Evolutionary conservation across 2,888 invertebrate species (phyloP).

Genomic region (Holacanthella duospinosa): DNA sequence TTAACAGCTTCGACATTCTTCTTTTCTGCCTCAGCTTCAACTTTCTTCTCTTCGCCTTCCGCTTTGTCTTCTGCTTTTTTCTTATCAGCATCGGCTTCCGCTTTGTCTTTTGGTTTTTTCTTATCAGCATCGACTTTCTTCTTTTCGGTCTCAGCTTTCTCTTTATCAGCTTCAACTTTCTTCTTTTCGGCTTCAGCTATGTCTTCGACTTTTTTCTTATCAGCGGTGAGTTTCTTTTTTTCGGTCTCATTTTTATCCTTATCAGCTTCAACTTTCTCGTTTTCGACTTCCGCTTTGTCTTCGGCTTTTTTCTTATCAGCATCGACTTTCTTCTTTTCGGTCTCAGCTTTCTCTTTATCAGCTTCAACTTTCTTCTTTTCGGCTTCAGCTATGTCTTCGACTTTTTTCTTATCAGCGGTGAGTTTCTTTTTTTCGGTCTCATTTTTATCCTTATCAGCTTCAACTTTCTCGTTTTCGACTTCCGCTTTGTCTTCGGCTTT

Average conservation of each 20-base stretch:
- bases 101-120: not conserved
- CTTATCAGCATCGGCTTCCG: not conserved
- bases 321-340: not conserved
- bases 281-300: not conserved
- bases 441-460: too few relatives aligned
- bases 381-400: too few relatives aligned
- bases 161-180: constrained; percentile 4
- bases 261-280: constrained; percentile 3
- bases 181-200: not conserved
- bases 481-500: too few relatives aligned
- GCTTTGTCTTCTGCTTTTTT: not conserved
- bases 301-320: constrained; percentile 2
- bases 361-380: too few relatives aligned
- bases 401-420: too few relatives aligned
- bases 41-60: not conserved
- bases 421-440: too few relatives aligned
- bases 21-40: not conserved
- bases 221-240: not conserved
- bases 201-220: not conserved
- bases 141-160: not conserved
- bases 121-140: constrained; percentile 7
- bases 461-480: too few relatives aligned
- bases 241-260: constrained; percentile 6
- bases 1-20: not conserved
- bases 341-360: too few relatives aligned